Evolutionary conservation across 2,113 vertebrate genomes (phyloP).

Genomic region (Deroptyus accipitrinus): DNA sequence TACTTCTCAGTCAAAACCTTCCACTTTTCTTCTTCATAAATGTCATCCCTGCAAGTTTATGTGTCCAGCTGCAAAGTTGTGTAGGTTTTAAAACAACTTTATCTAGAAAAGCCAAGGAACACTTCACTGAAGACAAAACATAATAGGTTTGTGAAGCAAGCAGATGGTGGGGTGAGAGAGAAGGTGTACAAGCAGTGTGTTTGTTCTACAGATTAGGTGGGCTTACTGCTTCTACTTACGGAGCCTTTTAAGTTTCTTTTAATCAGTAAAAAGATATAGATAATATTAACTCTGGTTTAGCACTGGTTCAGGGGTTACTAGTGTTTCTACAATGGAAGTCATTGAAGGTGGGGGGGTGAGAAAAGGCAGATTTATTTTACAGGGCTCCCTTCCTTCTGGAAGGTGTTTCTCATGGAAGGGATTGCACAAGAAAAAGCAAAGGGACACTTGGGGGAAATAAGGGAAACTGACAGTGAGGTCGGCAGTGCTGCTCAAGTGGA

Average conservation of each 20-base stretch:
- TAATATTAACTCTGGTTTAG: background rate
- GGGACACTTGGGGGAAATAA: background rate
- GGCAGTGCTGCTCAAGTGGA: background rate
- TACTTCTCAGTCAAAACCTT: background rate
- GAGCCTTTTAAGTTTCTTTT: background rate
- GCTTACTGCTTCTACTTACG: background rate
- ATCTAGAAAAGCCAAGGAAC: background rate
- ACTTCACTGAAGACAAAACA: background rate
- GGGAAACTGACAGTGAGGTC: background rate
- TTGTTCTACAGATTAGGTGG: conserved; percentile 14
- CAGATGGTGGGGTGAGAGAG: background rate
- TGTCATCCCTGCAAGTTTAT: background rate
- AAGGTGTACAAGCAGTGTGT: background rate
- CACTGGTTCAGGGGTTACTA: background rate
- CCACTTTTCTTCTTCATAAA: background rate
- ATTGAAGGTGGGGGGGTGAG: background rate
- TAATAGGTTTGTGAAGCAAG: background rate
- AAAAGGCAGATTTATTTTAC: background rate
- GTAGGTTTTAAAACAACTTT: background rate
- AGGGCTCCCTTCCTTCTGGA: background rate
- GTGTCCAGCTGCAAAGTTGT: background rate
- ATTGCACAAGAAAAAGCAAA: background rate
- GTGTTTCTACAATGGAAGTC: background rate
- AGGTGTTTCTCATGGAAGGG: background rate
- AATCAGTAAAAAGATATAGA: background rate